Percentiles rank a stretch among this genome's conserved stretches.
phyloP scores from a whole-genome alignment of 1,140 invertebrate species.

The Drosophila gunungcola region DNA sequence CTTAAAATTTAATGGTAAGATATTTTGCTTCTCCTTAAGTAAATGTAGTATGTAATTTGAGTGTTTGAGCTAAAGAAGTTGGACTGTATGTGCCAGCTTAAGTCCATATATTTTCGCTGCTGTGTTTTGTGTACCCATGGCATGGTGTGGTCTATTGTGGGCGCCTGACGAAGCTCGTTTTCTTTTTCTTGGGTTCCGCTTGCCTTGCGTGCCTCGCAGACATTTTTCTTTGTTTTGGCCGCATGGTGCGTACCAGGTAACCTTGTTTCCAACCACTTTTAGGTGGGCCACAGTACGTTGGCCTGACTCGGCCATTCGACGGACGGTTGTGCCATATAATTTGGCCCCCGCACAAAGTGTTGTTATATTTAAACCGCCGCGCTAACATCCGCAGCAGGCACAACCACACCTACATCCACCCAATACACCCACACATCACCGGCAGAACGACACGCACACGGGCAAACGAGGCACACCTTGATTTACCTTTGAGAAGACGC shows the following conservation, averaged over 20 bases:
- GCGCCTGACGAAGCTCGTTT: constrained; percentile 36
- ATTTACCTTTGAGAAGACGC: constrained; percentile 56
- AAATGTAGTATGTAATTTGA: not conserved
- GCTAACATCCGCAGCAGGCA: constrained; percentile 50
- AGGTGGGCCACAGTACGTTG: constrained; percentile 64
- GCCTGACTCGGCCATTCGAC: constrained; percentile 28
- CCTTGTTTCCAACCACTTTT: constrained; percentile 77
- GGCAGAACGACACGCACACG: constrained; percentile 25
- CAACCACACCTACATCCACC: constrained; percentile 22
- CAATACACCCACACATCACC: constrained; percentile 5
- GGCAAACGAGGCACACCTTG: constrained; percentile 64
- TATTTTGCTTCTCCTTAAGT: not conserved
- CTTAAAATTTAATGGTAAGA: not conserved
- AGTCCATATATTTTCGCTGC: constrained; percentile 11
- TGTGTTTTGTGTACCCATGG: constrained; percentile 11
- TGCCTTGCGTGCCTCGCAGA: constrained; percentile 65
- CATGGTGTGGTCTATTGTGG: constrained; percentile 44
- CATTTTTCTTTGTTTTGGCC: constrained; percentile 61
- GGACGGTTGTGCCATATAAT: constrained; percentile 64
- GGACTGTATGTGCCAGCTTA: constrained; percentile 9
- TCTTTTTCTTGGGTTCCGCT: constrained; percentile 37
- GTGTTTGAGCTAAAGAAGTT: constrained; percentile 7
- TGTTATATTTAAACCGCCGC: constrained; percentile 53
- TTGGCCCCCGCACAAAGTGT: constrained; percentile 37
- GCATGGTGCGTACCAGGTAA: constrained; percentile 54